phyloP scores from a whole-genome alignment of 1,140 invertebrate genomes.

The Rhyacophila brunnea region DNA sequence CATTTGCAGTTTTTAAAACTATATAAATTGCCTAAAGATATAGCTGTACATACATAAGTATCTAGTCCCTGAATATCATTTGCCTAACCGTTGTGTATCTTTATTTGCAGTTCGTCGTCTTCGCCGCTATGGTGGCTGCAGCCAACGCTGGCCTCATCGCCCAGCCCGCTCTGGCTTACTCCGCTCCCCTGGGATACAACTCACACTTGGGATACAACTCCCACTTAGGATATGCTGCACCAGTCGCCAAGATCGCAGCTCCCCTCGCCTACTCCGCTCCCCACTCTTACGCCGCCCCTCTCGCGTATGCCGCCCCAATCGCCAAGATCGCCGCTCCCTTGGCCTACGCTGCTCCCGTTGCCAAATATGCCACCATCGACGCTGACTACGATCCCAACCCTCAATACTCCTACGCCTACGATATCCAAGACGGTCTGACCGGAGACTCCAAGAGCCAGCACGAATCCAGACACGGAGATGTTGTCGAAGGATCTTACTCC shows the following conservation, averaged over 20 bases:
- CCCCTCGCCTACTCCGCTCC: slow-evolving; percentile 23
- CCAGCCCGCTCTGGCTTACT: slow-evolving; percentile 26
- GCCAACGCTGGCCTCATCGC: slow-evolving; percentile 45
- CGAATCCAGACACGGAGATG: slow-evolving; percentile 58
- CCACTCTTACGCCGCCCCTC: slow-evolving; percentile 23
- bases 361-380: slow-evolving; percentile 39
- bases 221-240: slow-evolving; percentile 28
- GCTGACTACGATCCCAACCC: slow-evolving; percentile 62
- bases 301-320: slow-evolving; percentile 37
- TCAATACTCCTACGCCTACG: slow-evolving; percentile 67
- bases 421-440: slow-evolving; percentile 63
- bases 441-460: slow-evolving; percentile 55
- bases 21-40: neutral
- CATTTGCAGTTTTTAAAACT: no score
- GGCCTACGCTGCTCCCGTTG: slow-evolving; percentile 37
- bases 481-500: slow-evolving; percentile 65
- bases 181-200: slow-evolving; percentile 18
- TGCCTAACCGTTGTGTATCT: neutral
- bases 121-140: slow-evolving; percentile 47
- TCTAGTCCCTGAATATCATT: neutral
- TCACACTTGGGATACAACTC: slow-evolving; percentile 24
- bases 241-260: no score
- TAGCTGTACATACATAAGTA: neutral
- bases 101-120: slow-evolving; percentile 46
- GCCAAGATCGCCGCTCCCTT: slow-evolving; percentile 42